Percentiles rank a stretch among this genome's conserved stretches.
These are phyloP conservation scores for Antedon mediterranea DNA, from an alignment of 53 echinoderm and acorn worm species.

Conservation along the genomic window DNA sequence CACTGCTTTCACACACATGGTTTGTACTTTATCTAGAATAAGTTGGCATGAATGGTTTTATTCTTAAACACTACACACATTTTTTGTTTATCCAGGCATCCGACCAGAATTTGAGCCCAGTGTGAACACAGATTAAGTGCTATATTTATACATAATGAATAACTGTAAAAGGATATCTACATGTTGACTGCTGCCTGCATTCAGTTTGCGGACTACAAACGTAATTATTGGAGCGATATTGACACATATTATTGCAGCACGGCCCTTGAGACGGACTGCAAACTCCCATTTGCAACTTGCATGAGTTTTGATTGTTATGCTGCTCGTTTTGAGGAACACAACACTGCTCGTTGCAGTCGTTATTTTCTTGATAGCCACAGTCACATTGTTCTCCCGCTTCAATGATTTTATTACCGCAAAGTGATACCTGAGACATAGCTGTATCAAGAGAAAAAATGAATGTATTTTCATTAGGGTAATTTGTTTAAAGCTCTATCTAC, in stretches of 20 bases:
- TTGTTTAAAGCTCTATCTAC: no score
- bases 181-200: constrained; percentile 4
- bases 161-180: constrained; percentile 44
- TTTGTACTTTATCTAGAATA: no score
- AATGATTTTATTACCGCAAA: constrained; percentile 53
- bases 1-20: no score
- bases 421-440: constrained; percentile 32
- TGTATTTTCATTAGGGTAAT: no score
- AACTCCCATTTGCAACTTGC: constrained; percentile 4
- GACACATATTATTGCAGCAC: constrained; percentile 36
- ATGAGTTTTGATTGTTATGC: constrained; percentile 16
- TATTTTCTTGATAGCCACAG: constrained; percentile 49
- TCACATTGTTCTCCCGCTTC: constrained; percentile 61
- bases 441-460: not conserved
- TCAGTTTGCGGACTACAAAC: constrained; percentile 19
- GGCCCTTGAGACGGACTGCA: constrained; percentile 51
- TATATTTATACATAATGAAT: no score
- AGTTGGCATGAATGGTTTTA: no score
- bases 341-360: constrained; percentile 29
- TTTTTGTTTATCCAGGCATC: no score
- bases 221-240: not conserved
- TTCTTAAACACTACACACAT: no score
- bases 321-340: constrained; percentile 49
- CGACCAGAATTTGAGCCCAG: no score
- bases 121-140: no score